Percentiles rank a stretch among this genome's conserved stretches.
Evolutionary conservation across 1,140 invertebrate genomes (phyloP).

Genomic region (Apis dorsata): DNA sequence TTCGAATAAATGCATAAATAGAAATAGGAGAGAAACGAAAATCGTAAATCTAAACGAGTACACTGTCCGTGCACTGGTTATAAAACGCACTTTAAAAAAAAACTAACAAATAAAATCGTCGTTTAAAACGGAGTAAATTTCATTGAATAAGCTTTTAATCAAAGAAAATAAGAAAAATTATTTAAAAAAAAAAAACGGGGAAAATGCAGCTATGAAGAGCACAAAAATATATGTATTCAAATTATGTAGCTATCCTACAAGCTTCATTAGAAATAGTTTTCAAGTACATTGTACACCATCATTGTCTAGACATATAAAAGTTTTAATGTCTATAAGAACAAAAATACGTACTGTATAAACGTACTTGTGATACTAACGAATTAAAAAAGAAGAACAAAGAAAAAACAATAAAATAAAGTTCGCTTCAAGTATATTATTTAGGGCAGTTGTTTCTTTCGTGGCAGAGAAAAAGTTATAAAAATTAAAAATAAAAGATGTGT

Average conservation of each 20-base stretch:
- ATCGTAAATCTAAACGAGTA: slow-evolving; percentile 29
- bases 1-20: slow-evolving; percentile 10
- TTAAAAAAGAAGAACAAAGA: slow-evolving; percentile 47
- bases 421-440: slow-evolving; percentile 57
- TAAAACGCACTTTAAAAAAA: slow-evolving; percentile 49
- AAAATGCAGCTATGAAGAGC: slow-evolving; percentile 15
- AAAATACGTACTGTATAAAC: slow-evolving; percentile 17
- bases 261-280: slow-evolving; percentile 44
- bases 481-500: neutral
- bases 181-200: neutral
- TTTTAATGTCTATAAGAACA: slow-evolving; percentile 39
- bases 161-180: neutral
- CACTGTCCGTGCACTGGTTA: slow-evolving; percentile 61
- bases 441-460: slow-evolving; percentile 29
- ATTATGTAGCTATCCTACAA: slow-evolving; percentile 9
- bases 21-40: slow-evolving; percentile 1
- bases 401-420: slow-evolving; percentile 61
- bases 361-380: slow-evolving; percentile 73
- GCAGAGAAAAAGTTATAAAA: neutral
- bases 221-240: slow-evolving; percentile 31
- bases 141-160: slow-evolving; percentile 19
- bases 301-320: slow-evolving; percentile 59
- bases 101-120: neutral
- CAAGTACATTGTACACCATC: slow-evolving; percentile 20
- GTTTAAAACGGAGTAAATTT: neutral